Base-by-base conservation (phyloP, 2,888 invertebrate species). In the Stenichneumon culpator region DNA sequence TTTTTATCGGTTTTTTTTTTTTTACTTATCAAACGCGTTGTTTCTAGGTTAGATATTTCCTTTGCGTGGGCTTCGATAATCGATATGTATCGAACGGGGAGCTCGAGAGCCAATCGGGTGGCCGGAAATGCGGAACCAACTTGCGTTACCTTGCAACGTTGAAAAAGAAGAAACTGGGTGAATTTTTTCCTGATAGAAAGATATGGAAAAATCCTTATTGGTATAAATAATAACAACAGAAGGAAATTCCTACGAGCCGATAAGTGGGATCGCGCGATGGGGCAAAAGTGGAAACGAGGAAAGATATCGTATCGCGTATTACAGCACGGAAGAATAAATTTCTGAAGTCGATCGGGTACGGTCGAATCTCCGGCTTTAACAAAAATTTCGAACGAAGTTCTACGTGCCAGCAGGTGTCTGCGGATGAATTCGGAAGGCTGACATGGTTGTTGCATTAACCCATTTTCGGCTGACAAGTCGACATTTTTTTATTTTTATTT, bases 391-490 rank as follows among this genome's bases (percentile, higher is more conserved):
- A 81, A 74, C 65, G 36, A 82, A 74, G 79, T 70, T 75, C 39
- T 63, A 39, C 25, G 74, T 72, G 69, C 63, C 79, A 75, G 84
- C 82, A 84, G 79, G 84, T 84, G 84, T 39, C 52, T 54, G 63
- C 39, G 19, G 72, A 78, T 77, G 22, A 16, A 69, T 79, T 36
- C 47, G 9, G 63, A 79, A 75, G 68, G 63, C 69, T 79, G 69
- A 83, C 83, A 83, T 32, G 70, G 79, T 77, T 80, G 72, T 67
- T 77, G 75, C 83, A 80, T 84, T 84, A 80, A 70, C 70, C 79
- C 65, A 68, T 77, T 57, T 68, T 36, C 14, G 2, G 54, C 3
- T 0, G 0, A 36, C 1, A 44, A 44, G 19, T 57, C 25, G n/a
- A 60, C 47, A 28, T 6, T 52, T 52, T 19, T 36, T 11, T 16